These are phyloP conservation scores for Vanessa tameamea DNA, from an alignment of 1,140 invertebrate genomes.

Conservation along the genomic window DNA sequence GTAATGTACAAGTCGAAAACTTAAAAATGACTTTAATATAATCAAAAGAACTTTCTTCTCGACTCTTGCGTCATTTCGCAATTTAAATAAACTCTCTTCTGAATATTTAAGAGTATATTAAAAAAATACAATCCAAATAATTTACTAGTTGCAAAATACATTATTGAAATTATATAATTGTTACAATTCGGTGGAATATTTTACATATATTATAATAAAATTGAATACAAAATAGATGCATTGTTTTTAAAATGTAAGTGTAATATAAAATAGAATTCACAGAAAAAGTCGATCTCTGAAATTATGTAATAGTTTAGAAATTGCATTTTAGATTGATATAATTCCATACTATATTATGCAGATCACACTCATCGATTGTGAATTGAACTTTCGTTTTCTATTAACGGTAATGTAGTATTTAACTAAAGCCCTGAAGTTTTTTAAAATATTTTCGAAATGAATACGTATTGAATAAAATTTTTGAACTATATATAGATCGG, in stretches of 20 bases:
- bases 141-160: neutral
- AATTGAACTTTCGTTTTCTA: conserved; percentile 9
- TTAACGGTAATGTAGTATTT: neutral
- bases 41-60: conserved; percentile 33
- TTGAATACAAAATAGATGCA: neutral
- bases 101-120: conserved; percentile 20
- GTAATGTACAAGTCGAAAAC: conserved; percentile 6
- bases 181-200: neutral
- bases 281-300: neutral
- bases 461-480: too few species aligned
- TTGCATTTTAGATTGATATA: conserved; percentile 2
- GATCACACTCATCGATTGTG: neutral
- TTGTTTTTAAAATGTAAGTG: neutral
- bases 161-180: conserved; percentile 6
- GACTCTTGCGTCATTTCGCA: conserved; percentile 30
- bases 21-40: conserved; percentile 31
- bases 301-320: conserved; percentile 10
- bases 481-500: too few species aligned
- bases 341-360: conserved; percentile 9
- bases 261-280: neutral
- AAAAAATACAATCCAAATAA: neutral
- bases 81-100: conserved; percentile 29
- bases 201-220: neutral
- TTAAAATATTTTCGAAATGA: too few species aligned
- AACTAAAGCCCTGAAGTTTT: neutral